phyloP scores from a whole-genome alignment of 92 coral and sea anemone genomes.

The Porites cylindrica region DNA sequence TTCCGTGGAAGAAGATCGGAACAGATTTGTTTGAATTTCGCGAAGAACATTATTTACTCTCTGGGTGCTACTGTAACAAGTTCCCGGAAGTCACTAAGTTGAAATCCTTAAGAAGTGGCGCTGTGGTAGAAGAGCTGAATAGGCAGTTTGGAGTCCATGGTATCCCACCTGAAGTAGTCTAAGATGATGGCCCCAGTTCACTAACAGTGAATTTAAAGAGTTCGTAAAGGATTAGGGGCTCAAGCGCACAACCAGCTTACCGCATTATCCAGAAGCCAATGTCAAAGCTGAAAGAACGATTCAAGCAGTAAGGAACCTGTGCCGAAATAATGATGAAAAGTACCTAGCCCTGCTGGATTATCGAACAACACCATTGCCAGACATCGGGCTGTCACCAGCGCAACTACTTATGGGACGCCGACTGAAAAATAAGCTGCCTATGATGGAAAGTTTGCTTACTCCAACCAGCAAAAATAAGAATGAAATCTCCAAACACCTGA shows the following conservation, averaged over 20 bases:
- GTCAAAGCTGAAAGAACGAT: too few relatives aligned
- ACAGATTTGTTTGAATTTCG: constrained; percentile 26
- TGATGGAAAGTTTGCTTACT: constrained; percentile 40
- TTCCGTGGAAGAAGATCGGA: constrained; percentile 32
- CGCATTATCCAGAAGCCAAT: too few relatives aligned
- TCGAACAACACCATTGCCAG: not conserved
- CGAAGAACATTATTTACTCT: not conserved
- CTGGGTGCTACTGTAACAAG: not conserved
- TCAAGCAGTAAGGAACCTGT: too few relatives aligned
- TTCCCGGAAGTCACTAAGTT: not conserved
- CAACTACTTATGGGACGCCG: constrained; percentile 46
- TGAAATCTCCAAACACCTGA: constrained; percentile 28
- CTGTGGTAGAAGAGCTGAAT: too few relatives aligned
- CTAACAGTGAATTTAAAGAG: too few relatives aligned
- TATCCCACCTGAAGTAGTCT: too few relatives aligned
- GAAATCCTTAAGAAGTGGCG: not conserved
- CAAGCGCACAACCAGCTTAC: too few relatives aligned
- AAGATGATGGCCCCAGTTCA: too few relatives aligned
- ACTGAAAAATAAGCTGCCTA: constrained; percentile 24
- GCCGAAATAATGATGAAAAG: constrained; percentile 24
- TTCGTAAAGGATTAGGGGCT: too few relatives aligned
- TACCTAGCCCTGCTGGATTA: constrained; percentile 52
- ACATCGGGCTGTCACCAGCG: not conserved
- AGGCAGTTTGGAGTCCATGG: too few relatives aligned
- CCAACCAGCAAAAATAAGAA: constrained; percentile 27